Evolutionary conservation across 1,140 invertebrate species (phyloP), one percentile per base, ranked within the genome.

Genomic region (Dendroctonus ponderosae): DNA sequence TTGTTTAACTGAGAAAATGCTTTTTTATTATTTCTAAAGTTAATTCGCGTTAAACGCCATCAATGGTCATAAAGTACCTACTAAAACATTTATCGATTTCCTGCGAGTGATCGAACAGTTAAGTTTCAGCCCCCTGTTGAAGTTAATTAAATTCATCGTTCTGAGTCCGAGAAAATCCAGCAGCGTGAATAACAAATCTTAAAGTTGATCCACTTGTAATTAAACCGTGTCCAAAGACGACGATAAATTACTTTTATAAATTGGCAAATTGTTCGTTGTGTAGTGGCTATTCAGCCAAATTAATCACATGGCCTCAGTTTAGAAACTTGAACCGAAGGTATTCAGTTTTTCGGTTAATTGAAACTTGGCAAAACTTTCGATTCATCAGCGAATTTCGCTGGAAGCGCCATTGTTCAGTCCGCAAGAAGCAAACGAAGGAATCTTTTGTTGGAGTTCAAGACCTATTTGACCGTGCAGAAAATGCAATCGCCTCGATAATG

Each of bases 191-290:
- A 54, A 54, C 61, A 63, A 63, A 63, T 63, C 61, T 63, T 63
- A 63, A 63, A 63, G 61, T 63, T 63, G 61, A 53, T 63, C 61
- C 61, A 63, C 51, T 63, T 54, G 61, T 63, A 63, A 63, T 63
- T 63, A 63, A 63, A 63, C 39, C 52, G 40, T 48, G 61, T 63
- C 61, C 51, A 63, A 63, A 63, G 61, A 63, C 61, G 61, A 63
- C 61, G 61, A 63, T 63, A 63, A 63, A 63, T 63, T 63, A 63
- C 61, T 63, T 62, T 56, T 43, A 63, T 54, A 63, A 63, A 11
- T 63, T 54, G 51, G 51, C 50, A 63, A 63, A 63, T 63, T 63
- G 61, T 63, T 54, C 14, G 14, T 26, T 53, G 53, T 56, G 42
- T 38, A 63, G 61, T 63, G 61, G 61, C 61, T 38, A 63, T 63